Percentiles rank a stretch among this genome's conserved stretches.
phyloP scores from a whole-genome alignment of 2,888 invertebrate genomes.

The Thymelicus acteon region DNA sequence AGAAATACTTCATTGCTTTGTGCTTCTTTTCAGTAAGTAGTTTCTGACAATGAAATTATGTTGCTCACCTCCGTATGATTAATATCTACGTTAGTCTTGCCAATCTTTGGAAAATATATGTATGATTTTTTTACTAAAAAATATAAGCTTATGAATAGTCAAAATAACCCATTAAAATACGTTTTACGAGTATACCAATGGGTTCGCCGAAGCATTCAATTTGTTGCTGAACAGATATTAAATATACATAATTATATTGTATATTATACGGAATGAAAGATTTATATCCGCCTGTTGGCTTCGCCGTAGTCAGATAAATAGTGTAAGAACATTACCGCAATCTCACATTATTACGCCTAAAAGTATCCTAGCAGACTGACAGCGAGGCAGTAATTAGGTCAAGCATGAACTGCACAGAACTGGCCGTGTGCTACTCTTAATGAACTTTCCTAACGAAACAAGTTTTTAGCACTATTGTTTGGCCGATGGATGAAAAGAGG shows the following conservation, averaged over 20 bases:
- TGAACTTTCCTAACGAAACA: conserved; percentile 43
- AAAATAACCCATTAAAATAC: too few relatives aligned
- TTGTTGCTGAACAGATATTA: too few relatives aligned
- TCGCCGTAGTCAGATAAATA: neutral
- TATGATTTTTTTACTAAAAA: neutral
- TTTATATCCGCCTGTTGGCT: too few relatives aligned
- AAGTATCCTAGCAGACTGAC: conserved; percentile 28
- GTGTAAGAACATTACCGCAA: neutral
- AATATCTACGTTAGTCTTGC: neutral
- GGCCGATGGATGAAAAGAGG: conserved; percentile 29
- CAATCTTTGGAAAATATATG: neutral
- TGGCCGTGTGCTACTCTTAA: conserved; percentile 38
- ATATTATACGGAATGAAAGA: too few relatives aligned
- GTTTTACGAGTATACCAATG: too few relatives aligned
- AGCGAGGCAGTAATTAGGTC: conserved; percentile 48
- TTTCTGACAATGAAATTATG: conserved; percentile 3
- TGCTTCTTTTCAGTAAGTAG: conserved; percentile 9
- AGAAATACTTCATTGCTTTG: neutral
- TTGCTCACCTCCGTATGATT: neutral
- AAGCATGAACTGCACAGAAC: conserved; percentile 41
- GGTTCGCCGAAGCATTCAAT: too few relatives aligned
- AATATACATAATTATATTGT: too few relatives aligned
- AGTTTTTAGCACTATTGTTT: conserved; percentile 41
- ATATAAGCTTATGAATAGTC: too few relatives aligned
- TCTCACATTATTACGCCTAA: conserved; percentile 1